Conservation (phyloP, 1,140 invertebrate genomes). For the Apolygus lucorum region DNA sequence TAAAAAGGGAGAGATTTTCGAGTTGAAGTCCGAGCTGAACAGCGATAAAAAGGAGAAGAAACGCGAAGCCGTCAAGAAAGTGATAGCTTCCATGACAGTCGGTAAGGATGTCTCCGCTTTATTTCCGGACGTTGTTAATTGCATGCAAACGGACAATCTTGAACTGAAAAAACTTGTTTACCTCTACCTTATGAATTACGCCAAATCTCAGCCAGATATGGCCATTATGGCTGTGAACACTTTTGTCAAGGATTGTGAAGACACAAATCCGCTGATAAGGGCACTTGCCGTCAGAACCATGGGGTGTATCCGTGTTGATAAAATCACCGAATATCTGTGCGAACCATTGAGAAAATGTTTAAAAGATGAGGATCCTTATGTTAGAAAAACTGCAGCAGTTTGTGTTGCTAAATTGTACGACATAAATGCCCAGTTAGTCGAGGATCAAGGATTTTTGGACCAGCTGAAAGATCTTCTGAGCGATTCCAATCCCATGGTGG, state of each 20-base stretch:
- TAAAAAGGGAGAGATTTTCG: conserved; percentile 98
- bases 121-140: conserved; percentile 99
- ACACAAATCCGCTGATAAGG: conserved; percentile 97
- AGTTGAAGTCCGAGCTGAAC: conserved; percentile 97
- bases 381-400: conserved; percentile 97
- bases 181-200: conserved; percentile 99
- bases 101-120: conserved; percentile 92
- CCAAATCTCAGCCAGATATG: conserved; percentile 99
- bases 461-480: conserved; percentile 93
- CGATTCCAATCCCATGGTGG: conserved; percentile 99
- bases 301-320: conserved; percentile 99
- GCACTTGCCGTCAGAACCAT: conserved; percentile 98
- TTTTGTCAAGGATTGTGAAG: conserved; percentile 99
- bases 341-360: conserved; percentile 97
- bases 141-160: conserved; percentile 99
- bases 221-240: conserved; percentile 99
- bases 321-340: conserved; percentile 99
- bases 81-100: conserved; percentile 99
- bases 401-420: conserved; percentile 99
- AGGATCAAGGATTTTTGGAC: conserved; percentile 97
- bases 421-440: conserved; percentile 94
- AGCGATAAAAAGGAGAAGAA: conserved; percentile 99
- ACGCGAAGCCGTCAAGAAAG: conserved; percentile 98
- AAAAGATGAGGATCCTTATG: conserved; percentile 99
- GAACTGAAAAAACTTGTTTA: conserved; percentile 99